Evolutionary conservation across 2,797 vertebrate species (phyloP), one percentile per base, ranked within the genome.

Genomic region (Sebastiscus tertius): DNA sequence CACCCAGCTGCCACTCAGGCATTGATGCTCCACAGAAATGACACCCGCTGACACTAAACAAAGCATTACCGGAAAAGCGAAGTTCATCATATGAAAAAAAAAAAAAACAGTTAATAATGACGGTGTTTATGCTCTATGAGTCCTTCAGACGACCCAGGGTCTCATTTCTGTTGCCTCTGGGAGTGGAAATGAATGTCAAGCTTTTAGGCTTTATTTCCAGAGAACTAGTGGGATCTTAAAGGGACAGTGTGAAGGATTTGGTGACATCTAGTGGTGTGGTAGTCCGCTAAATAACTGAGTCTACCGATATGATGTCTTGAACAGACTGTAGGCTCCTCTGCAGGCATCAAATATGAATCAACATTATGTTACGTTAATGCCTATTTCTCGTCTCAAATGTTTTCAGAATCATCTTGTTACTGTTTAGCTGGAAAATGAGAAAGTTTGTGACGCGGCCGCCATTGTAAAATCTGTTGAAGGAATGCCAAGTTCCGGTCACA

Each of bases 1-100:
- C 64, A 74, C 75, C 77, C 87, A 87, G 72, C 77, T 79, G 78
- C 62, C 68, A 72, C 55, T 83, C 71, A 77, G 33, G 58, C 70
- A 80, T 79, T 82, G 71, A 79, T 71, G 46, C 65, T 62, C 16
- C 20, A 59, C 27, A 75, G 10, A 86, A 72, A 68, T 46, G 8
- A 77, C 36, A 59, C 61, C 54, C 56, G 29, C 54, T 14, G 5
- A 78, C 60, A 61, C 26, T 3, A 69, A 72, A 75, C 36, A 82
- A 70, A 60, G 14, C 26, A 26, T 61, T 46, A 29, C 46, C 54
- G 31, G 13, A 82, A 66, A 60, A 42, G 56, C 4, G 27, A 56
- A 69, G 2, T 33, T 72, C 61, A 27, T 70, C 5, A 59, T 56
- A 54, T n/a, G 49, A n/a, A 42, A 63, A 63, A 63, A 29, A 29